A percentile compares a stretch with the other conserved stretches of the same genome.
Conservation (phyloP, 2,113 vertebrate genomes). For the Sander lucioperca region DNA sequence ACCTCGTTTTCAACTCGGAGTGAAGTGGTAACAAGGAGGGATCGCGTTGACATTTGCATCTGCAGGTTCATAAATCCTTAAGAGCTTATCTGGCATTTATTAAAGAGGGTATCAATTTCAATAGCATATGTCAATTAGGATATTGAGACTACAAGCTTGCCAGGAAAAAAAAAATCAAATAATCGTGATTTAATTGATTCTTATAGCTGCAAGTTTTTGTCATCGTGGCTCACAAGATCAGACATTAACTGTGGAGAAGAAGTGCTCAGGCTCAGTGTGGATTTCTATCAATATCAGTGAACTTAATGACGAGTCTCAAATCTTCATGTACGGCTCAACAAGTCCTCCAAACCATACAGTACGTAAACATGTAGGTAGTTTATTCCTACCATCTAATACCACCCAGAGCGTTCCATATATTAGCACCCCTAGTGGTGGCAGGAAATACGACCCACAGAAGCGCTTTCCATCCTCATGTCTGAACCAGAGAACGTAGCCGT, state of each 20-base stretch:
- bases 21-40: constrained; percentile 47
- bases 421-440: too few relatives aligned
- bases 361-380: too few relatives aligned
- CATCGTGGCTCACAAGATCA: background rate
- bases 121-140: background rate
- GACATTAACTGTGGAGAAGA: background rate
- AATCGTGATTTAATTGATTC: background rate
- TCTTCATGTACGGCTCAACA: background rate
- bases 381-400: too few relatives aligned
- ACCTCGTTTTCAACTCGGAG: constrained; percentile 37
- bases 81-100: constrained; percentile 28
- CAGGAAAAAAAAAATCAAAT: background rate
- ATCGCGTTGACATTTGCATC: constrained; percentile 45
- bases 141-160: background rate
- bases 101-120: constrained; percentile 30
- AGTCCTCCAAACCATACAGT: too few relatives aligned
- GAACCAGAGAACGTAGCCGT: too few relatives aligned
- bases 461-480: too few relatives aligned
- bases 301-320: too few relatives aligned
- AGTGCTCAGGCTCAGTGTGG: background rate
- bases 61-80: constrained; percentile 14
- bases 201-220: background rate
- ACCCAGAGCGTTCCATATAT: too few relatives aligned
- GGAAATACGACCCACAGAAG: too few relatives aligned
- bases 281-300: background rate